Evolutionary conservation across 2,113 vertebrate species (phyloP).

Genomic region (Motacilla tschutschensis): DNA sequence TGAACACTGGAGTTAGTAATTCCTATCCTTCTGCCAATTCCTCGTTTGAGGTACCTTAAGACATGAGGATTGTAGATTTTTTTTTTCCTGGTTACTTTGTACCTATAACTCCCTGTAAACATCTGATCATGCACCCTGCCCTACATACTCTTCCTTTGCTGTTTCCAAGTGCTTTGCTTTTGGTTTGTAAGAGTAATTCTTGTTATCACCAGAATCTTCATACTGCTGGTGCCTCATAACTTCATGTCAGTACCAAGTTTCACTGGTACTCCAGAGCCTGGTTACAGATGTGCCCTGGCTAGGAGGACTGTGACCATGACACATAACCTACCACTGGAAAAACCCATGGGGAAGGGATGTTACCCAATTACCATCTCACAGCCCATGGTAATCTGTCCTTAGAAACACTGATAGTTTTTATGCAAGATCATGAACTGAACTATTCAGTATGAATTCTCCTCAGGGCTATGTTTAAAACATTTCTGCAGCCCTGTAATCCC

Average conservation of each 20-base stretch:
- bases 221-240: not conserved
- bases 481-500: slow-evolving; percentile 2
- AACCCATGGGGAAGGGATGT: not conserved
- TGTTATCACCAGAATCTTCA: not conserved
- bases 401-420: not conserved
- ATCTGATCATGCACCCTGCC: not conserved
- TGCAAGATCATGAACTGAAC: not conserved
- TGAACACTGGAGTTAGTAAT: not conserved
- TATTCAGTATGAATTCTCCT: not conserved
- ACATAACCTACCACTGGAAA: not conserved
- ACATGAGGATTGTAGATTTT: not conserved
- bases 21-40: not conserved
- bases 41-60: not conserved
- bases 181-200: not conserved
- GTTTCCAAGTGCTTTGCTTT: not conserved
- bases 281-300: not conserved
- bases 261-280: not conserved
- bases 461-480: not conserved
- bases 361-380: not conserved
- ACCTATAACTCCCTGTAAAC: not conserved
- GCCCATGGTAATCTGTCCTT: not conserved
- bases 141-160: not conserved
- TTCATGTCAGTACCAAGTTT: not conserved
- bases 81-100: not conserved
- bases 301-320: not conserved